Conservation (phyloP, 2,888 invertebrate genomes). For the Drosophila suboccidentalis region DNA sequence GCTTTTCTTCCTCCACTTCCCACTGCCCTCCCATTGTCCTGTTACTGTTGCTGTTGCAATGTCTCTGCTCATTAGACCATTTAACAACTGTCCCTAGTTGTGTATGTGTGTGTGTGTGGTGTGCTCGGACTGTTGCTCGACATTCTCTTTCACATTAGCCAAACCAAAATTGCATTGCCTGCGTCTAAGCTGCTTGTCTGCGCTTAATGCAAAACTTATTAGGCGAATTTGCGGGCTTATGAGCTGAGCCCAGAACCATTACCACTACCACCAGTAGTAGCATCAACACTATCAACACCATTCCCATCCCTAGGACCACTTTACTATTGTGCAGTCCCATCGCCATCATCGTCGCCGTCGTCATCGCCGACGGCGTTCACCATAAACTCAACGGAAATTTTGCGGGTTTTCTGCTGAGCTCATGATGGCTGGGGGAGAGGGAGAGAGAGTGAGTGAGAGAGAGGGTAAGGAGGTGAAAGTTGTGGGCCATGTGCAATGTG, state of each 20-base stretch:
- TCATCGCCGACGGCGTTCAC: slow-evolving; percentile 48
- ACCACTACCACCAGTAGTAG: slow-evolving; percentile 1
- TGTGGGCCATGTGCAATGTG: slow-evolving; percentile 39
- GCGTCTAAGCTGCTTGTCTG: slow-evolving; percentile 31
- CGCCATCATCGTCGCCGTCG: slow-evolving; percentile 10
- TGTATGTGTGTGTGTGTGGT: slow-evolving; percentile 4
- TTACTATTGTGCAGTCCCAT: slow-evolving; percentile 1
- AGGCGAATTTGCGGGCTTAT: slow-evolving; percentile 63
- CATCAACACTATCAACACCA: slow-evolving; percentile 8
- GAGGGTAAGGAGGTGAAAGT: neutral
- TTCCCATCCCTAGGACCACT: neutral
- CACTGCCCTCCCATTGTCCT: neutral
- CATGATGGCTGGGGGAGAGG: neutral
- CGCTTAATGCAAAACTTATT: slow-evolving; percentile 67
- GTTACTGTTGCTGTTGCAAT: neutral
- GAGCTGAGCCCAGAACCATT: slow-evolving; percentile 29
- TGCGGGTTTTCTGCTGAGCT: slow-evolving; percentile 36
- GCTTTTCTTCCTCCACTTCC: slow-evolving; percentile 1
- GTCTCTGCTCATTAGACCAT: slow-evolving; percentile 51
- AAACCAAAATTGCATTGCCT: slow-evolving; percentile 60
- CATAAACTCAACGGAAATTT: slow-evolving; percentile 59
- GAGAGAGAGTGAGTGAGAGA: no score
- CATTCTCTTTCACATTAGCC: slow-evolving; percentile 33
- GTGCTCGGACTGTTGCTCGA: slow-evolving; percentile 10
- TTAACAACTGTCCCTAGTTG: slow-evolving; percentile 12